Base-by-base conservation (phyloP, 2,888 invertebrate species). In the Formica aserva region DNA sequence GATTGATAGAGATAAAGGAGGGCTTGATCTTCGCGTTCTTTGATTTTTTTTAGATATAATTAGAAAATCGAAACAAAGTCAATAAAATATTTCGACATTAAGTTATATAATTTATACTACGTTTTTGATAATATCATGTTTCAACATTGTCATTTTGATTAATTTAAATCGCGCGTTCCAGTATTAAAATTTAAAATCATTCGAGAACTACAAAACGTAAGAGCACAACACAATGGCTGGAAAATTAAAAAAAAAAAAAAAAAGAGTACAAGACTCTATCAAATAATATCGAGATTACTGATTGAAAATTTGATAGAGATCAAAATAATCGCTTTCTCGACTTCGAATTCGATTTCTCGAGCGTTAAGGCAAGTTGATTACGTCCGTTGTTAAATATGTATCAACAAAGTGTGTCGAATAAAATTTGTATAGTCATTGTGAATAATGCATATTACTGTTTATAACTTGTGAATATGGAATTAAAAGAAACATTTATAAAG, bases 341-440 rank as follows among this genome's bases (percentile, higher is more conserved):
- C 26, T 26, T 26, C 26, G 26, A 26, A 26, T 26, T 26, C 26
- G 78, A 78, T 60, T 71, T 78, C 22, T 78, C 45, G 35, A 78
- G 71, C 60, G 71, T 78, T 78, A 71, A 78, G 78, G 71, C 71
- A 78, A 60, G 78, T 78, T 78, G 78, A 78, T 78, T 78, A 78
- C 78, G 78, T 78, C 78, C 78, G 78, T 78, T 78, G 78, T 78
- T 78, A 60, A 78, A 78, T 71, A 71, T 78, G 32, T 71, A 78
- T 71, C 60, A 78, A 71, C 71, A 78, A 78, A 78, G 45, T 78
- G 78, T 78, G 78, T 78, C 78, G 78, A 78, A 78, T 45, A 60
- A 78, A 78, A 71, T 78, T 78, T 78, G 78, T 78, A 78, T 62
- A 78, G 60, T 71, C 71, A 78, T 45, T 78, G 78, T 78, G 78